phyloP scores from a whole-genome alignment of 2,113 vertebrate species.

The Suricata suricatta region DNA sequence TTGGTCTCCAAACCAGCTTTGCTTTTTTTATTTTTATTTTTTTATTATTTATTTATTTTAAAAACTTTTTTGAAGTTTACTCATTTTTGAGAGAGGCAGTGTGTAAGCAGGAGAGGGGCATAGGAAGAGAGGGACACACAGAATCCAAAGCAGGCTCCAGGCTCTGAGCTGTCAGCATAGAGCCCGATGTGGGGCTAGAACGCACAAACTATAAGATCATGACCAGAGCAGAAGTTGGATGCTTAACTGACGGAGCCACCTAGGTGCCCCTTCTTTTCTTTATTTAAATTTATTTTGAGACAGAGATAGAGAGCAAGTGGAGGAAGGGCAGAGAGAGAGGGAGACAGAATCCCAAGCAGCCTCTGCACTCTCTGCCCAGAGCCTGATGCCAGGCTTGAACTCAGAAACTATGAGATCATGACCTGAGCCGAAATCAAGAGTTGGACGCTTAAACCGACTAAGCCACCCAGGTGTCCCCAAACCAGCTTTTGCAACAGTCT shows the following conservation, averaged over 20 bases:
- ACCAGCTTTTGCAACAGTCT: neutral
- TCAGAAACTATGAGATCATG: neutral
- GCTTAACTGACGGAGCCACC: neutral
- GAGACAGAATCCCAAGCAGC: neutral
- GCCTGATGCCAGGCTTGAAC: accelerated
- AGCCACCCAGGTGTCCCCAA: neutral
- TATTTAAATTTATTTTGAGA: neutral
- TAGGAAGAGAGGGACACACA: neutral
- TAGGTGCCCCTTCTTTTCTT: neutral
- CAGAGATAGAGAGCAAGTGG: neutral
- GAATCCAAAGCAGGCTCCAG: neutral
- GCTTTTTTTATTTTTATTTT: too few species aligned
- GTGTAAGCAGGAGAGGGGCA: neutral
- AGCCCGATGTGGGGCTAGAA: accelerated
- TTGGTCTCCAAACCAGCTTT: neutral
- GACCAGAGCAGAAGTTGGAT: neutral
- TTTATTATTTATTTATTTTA: neutral
- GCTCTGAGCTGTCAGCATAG: neutral
- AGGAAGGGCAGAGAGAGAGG: neutral
- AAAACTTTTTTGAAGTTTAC: neutral
- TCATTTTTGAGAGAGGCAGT: neutral
- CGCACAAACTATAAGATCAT: neutral
- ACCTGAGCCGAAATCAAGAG: neutral
- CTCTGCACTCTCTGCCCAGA: neutral
- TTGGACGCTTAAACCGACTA: neutral